These are phyloP conservation scores for Drosophila miranda DNA, from an alignment of 1,140 invertebrate genomes.

Conservation along the genomic window DNA sequence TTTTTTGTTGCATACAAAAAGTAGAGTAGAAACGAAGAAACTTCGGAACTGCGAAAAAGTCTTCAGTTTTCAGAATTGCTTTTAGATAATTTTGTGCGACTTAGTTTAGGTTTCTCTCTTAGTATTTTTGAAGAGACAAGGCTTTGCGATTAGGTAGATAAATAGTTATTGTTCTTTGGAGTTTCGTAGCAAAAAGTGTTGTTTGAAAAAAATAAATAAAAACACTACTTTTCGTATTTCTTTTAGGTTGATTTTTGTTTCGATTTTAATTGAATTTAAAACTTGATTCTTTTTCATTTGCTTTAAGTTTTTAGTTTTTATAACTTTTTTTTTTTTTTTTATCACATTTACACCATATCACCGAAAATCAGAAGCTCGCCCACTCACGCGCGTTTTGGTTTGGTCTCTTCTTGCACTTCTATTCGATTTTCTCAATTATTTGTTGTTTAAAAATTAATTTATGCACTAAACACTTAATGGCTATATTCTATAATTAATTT, in stretches of 20 bases:
- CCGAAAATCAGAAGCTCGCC: slow-evolving; percentile 76
- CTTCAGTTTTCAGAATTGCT: slow-evolving; percentile 31
- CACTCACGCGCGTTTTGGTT: slow-evolving; percentile 21
- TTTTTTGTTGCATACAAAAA: slow-evolving; percentile 36
- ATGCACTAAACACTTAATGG: slow-evolving; percentile 65
- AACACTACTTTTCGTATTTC: slow-evolving; percentile 56
- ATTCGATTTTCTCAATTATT: slow-evolving; percentile 63
- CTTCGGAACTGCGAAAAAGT: slow-evolving; percentile 32
- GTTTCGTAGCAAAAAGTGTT: slow-evolving; percentile 48
- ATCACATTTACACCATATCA: slow-evolving; percentile 81
- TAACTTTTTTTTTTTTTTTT: slow-evolving; percentile 57
- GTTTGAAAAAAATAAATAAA: slow-evolving; percentile 63
- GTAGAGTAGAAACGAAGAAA: slow-evolving; percentile 40
- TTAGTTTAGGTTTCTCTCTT: slow-evolving; percentile 44
- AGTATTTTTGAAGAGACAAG: slow-evolving; percentile 60
- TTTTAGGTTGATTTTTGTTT: slow-evolving; percentile 19
- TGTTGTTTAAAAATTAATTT: slow-evolving; percentile 52
- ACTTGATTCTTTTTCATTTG: slow-evolving; percentile 31
- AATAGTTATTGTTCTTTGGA: slow-evolving; percentile 48
- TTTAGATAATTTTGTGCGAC: slow-evolving; percentile 61
- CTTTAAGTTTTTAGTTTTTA: slow-evolving; percentile 33
- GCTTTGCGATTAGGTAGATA: slow-evolving; percentile 60
- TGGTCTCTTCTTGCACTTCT: slow-evolving; percentile 66
- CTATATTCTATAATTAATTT: slow-evolving; percentile 55
- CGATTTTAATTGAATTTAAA: slow-evolving; percentile 65